Percentiles rank a stretch among this genome's conserved stretches.
Conservation (phyloP, 2,888 invertebrate genomes). For the Andrena haemorrhoa region DNA sequence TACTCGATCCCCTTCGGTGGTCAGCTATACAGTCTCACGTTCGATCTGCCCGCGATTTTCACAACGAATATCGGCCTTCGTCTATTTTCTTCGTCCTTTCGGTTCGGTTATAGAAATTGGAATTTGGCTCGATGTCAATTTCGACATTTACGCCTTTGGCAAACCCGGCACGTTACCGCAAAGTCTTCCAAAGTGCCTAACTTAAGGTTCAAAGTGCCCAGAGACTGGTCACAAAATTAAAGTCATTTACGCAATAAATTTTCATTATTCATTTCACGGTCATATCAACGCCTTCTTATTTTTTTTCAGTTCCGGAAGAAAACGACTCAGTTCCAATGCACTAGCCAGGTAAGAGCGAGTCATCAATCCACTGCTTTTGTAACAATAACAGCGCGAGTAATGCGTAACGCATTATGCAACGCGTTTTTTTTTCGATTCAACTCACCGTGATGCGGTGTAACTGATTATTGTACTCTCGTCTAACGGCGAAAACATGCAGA, state of each 20-base stretch:
- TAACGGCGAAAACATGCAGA: neutral
- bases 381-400: conserved; percentile 7
- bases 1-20: conserved; percentile 1
- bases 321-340: conserved; percentile 94
- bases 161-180: neutral
- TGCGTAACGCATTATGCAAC: conserved; percentile 16
- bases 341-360: conserved; percentile 90
- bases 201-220: neutral
- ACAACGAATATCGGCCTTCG: conserved; percentile 21
- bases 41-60: conserved; percentile 22
- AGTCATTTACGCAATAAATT: neutral
- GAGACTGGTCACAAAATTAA: too few relatives aligned
- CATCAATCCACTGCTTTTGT: conserved; percentile 13
- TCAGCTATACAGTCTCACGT: conserved; percentile 5
- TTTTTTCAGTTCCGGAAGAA: conserved; percentile 91
- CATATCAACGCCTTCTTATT: conserved; percentile 16
- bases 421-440: conserved; percentile 17
- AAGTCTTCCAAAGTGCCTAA: neutral
- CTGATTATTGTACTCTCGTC: neutral
- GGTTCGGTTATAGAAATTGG: conserved; percentile 40
- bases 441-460: neutral
- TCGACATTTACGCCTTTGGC: conserved; percentile 3
- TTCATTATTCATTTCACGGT: conserved; percentile 2
- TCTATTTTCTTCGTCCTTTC: conserved; percentile 29
- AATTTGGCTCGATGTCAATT: conserved; percentile 28